Percentiles rank a stretch among this genome's conserved stretches.
Evolutionary conservation across 92 coral and sea anemone species (phyloP).

Genomic region (Epizoanthus ramosus): DNA sequence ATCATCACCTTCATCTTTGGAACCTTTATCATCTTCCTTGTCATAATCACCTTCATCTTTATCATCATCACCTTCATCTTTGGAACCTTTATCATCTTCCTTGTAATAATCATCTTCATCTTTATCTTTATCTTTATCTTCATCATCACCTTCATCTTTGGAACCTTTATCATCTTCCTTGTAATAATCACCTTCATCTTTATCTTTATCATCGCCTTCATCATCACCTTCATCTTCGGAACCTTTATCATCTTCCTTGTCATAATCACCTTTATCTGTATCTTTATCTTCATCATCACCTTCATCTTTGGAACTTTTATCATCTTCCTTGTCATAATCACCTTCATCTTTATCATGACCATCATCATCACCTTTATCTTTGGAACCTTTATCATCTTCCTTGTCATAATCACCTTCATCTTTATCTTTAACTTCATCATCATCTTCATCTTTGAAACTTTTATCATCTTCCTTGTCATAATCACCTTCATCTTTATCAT

Average conservation of each 20-base stretch:
- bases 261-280: neutral
- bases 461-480: neutral
- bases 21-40: neutral
- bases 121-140: too few species aligned
- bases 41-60: too few species aligned
- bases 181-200: neutral
- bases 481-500: too few species aligned
- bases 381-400: too few species aligned
- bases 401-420: neutral
- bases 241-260: neutral
- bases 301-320: neutral
- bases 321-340: too few species aligned
- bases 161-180: too few species aligned
- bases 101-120: neutral
- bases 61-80: neutral
- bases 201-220: neutral
- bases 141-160: neutral
- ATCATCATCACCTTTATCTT: neutral
- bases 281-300: neutral
- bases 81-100: too few species aligned
- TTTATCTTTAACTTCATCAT: neutral
- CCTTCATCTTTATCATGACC: too few species aligned
- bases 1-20: neutral
- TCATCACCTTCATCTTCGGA: too few species aligned
- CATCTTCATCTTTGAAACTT: neutral